These are phyloP conservation scores for Avahi laniger DNA, from an alignment of 2,797 vertebrate genomes.

Conservation along the genomic window DNA sequence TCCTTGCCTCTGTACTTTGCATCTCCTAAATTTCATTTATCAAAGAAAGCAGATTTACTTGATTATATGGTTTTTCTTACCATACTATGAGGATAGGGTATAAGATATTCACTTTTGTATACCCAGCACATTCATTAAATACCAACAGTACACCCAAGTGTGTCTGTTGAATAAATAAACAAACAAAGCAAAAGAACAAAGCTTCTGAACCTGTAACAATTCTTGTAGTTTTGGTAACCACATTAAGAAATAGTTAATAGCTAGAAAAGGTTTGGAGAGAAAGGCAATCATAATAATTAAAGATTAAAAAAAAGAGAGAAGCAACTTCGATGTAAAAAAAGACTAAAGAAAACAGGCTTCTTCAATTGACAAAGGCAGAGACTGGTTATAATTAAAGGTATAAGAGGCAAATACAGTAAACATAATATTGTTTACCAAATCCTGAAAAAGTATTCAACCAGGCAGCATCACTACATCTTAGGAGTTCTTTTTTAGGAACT, in stretches of 20 bases:
- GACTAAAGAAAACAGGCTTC: neutral
- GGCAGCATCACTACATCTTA: neutral
- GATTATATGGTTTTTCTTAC: conserved; percentile 23
- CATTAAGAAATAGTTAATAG: neutral
- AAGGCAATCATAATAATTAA: neutral
- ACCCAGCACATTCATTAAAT: conserved; percentile 12
- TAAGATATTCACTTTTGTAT: neutral
- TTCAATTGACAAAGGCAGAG: conserved; percentile 9
- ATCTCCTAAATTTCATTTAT: conserved; percentile 4
- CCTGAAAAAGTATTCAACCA: neutral
- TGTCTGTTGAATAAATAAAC: neutral
- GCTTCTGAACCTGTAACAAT: neutral
- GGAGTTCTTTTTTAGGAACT: neutral
- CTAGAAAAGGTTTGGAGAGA: neutral
- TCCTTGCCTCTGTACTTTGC: neutral
- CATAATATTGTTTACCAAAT: conserved; percentile 2
- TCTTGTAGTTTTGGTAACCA: neutral
- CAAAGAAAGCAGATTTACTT: neutral
- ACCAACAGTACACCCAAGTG: neutral
- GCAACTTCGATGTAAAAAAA: neutral
- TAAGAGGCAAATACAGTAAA: neutral
- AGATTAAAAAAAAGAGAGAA: neutral
- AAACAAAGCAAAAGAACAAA: conserved; percentile 29
- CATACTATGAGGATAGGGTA: neutral
- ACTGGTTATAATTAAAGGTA: neutral